These are phyloP conservation scores for Nasonovia ribisnigri DNA, from an alignment of 2,888 invertebrate genomes.

Conservation along the genomic window DNA sequence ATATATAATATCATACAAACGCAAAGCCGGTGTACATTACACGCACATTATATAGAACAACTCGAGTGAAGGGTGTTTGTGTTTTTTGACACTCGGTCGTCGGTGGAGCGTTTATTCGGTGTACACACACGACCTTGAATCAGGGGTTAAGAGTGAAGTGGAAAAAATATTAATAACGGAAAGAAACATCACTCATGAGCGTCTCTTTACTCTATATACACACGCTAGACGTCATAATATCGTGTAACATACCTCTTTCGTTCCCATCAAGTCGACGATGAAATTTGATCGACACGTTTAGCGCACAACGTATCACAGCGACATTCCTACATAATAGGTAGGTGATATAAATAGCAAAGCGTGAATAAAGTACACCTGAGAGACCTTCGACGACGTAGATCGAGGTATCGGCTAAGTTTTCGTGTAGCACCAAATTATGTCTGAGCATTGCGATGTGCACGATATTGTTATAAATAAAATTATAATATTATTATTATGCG, in stretches of 20 bases:
- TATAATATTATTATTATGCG: neutral
- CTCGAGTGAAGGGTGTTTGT: neutral
- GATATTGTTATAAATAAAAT: neutral
- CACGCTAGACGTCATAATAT: neutral
- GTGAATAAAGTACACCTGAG: neutral
- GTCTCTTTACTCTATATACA: neutral
- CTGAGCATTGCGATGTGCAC: neutral
- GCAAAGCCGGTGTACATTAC: neutral
- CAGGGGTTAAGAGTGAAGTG: neutral
- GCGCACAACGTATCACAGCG: neutral
- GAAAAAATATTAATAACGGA: neutral
- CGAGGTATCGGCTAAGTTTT: neutral
- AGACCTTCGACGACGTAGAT: neutral
- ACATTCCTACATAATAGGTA: neutral
- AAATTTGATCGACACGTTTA: neutral
- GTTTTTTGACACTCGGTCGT: constrained; percentile 11
- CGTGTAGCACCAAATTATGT: neutral
- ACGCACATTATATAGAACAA: neutral
- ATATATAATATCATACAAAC: neutral
- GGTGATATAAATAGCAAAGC: neutral
- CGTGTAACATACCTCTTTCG: neutral
- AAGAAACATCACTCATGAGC: neutral
- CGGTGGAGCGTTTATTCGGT: neutral
- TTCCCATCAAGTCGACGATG: neutral
- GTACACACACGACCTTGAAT: neutral